Evolutionary conservation across 2,797 vertebrate species (phyloP), one percentile per base, ranked within the genome.

Genomic region (Pempheris klunzingeri): DNA sequence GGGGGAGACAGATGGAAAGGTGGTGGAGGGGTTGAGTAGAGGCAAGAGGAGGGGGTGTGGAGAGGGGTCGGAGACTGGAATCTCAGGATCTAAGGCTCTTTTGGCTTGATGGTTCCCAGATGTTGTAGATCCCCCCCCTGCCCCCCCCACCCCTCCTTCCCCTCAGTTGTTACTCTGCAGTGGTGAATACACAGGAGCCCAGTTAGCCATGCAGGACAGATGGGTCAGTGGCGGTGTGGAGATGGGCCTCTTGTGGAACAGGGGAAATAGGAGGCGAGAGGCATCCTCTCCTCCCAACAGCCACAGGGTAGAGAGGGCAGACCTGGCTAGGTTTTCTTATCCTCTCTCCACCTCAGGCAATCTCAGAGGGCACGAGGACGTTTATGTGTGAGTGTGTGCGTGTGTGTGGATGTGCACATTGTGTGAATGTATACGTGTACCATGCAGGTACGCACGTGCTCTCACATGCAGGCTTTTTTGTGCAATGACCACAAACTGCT

Each of bases 91-190:
- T 87, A 86, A 91, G 88, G 88, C 88, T 92, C 90, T 90, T 85
- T 90, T 88, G 84, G 87, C 89, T 92, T 94, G 92, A 93, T 94
- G 92, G 90, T 90, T 95, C 93, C 95, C 94, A 96, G 94, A 95
- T 96, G 95, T 94, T 95, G 77, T 66, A 71, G 80, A 65, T 44
- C 63, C 70, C 36, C 66, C 61, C 39, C 76, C 38, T 88, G 66
- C 46, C 63, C 70, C 36, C 66, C 61, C 39, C 76, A 38, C 88
- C 90, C 78, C 92, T 84, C 87, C 90, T 77, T 20, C 69, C 87
- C 86, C 64, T 71, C 67, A 28, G 75, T 75, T n/a, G 83, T 80
- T 92, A 83, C 87, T 93, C 81, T 82, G 85, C 92, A 84, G 85
- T 49, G 71, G 84, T 86, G 84, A 93, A 91, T 90, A 88, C 90